phyloP scores from a whole-genome alignment of 2,888 invertebrate species.

The Cerceris rybyensis region DNA sequence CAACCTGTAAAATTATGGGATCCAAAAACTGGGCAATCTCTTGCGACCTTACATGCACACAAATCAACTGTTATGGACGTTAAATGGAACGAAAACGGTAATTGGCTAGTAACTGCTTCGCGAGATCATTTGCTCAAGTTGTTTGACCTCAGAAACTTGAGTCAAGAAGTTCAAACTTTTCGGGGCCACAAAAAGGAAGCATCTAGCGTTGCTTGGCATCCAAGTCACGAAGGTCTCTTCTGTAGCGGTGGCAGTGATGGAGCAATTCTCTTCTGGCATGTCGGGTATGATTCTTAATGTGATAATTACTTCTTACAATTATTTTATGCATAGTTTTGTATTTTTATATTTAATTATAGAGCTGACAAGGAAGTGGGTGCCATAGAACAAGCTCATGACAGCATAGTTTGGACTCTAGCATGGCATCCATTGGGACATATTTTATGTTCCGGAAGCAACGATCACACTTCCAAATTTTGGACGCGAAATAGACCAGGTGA shows the following conservation, averaged over 20 bases:
- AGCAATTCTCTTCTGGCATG: constrained; percentile 99
- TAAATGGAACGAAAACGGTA: constrained; percentile 99
- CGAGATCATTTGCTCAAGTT: constrained; percentile 98
- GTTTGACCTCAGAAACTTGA: constrained; percentile 98
- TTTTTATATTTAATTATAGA: constrained; percentile 80
- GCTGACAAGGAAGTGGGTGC: constrained; percentile 99
- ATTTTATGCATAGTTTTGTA: not conserved
- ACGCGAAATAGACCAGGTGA: constrained; percentile 99
- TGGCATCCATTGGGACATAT: constrained; percentile 99
- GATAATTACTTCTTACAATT: not conserved
- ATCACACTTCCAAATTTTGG: constrained; percentile 99
- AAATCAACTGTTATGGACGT: constrained; percentile 99
- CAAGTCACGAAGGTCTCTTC: constrained; percentile 97
- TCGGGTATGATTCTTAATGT: constrained; percentile 86
- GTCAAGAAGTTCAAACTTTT: constrained; percentile 97
- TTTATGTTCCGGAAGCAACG: constrained; percentile 99
- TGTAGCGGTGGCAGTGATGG: constrained; percentile 99
- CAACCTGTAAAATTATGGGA: constrained; percentile 99
- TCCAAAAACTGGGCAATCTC: constrained; percentile 96
- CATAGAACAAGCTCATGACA: constrained; percentile 99
- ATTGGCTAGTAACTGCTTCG: constrained; percentile 99
- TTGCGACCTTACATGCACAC: constrained; percentile 99
- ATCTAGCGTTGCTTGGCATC: constrained; percentile 98
- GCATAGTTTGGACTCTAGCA: constrained; percentile 99
- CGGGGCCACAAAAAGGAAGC: constrained; percentile 99